Conservation (phyloP, 2,888 invertebrate species). For the Pandemis cinnamomeana region DNA sequence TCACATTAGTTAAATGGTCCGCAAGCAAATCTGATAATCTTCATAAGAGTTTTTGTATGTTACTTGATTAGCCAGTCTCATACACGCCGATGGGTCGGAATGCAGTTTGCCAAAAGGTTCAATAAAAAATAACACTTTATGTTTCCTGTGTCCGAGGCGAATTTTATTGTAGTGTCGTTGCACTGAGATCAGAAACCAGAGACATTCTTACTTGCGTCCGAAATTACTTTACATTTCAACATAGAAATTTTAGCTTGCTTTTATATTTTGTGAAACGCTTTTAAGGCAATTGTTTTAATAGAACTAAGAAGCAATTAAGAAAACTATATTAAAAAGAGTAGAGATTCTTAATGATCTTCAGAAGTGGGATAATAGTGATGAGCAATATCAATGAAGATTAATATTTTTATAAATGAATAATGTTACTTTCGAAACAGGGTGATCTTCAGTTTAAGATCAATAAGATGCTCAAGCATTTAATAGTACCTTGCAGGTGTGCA, state of each 20-base stretch:
- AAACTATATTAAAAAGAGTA: slow-evolving; percentile 15
- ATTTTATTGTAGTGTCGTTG: slow-evolving; percentile 78
- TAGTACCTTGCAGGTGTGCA: slow-evolving; percentile 62
- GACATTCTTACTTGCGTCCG: slow-evolving; percentile 57
- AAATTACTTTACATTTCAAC: slow-evolving; percentile 61
- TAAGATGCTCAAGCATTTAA: slow-evolving; percentile 34
- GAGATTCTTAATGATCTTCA: background rate
- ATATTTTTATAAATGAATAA: background rate
- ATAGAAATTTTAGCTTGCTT: slow-evolving; percentile 35
- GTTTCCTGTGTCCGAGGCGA: slow-evolving; percentile 76
- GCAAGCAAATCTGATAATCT: slow-evolving; percentile 39
- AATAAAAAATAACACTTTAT: slow-evolving; percentile 79
- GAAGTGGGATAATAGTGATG: background rate
- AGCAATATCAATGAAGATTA: background rate
- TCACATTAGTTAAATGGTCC: slow-evolving; percentile 19
- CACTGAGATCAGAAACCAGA: slow-evolving; percentile 60
- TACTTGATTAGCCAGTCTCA: slow-evolving; percentile 51
- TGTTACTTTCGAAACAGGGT: background rate
- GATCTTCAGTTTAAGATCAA: slow-evolving; percentile 34
- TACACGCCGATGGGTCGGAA: slow-evolving; percentile 62
- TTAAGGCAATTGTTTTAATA: slow-evolving; percentile 16
- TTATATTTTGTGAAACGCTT: background rate
- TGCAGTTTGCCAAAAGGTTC: slow-evolving; percentile 75
- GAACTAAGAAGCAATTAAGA: slow-evolving; percentile 1
- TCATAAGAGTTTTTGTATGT: slow-evolving; percentile 37